phyloP scores from a whole-genome alignment of 2,797 vertebrate species.

The Gila robusta region DNA sequence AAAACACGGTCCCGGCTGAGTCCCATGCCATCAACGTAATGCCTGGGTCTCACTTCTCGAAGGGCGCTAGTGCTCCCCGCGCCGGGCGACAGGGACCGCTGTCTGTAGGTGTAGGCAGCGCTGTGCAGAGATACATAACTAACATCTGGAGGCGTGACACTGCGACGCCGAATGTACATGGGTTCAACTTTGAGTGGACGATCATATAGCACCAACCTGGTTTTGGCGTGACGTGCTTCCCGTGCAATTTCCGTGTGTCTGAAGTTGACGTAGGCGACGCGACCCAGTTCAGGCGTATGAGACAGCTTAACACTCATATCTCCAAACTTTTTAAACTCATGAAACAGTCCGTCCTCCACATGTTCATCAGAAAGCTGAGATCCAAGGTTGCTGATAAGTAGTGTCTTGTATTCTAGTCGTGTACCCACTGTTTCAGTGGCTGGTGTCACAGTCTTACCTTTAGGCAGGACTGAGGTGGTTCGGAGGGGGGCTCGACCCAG shows the following conservation, averaged over 20 bases:
- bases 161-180: conserved; percentile 89
- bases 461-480: conserved; percentile 34
- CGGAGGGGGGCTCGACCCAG: conserved; percentile 64
- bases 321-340: conserved; percentile 97
- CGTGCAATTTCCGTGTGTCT: conserved; percentile 93
- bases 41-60: conserved; percentile 85
- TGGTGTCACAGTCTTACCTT: conserved; percentile 46
- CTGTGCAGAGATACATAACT: conserved; percentile 85
- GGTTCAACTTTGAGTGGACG: conserved; percentile 94
- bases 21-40: conserved; percentile 86
- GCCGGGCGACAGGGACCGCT: conserved; percentile 89
- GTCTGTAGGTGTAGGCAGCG: conserved; percentile 86
- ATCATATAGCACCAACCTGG: conserved; percentile 90
- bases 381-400: conserved; percentile 94
- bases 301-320: conserved; percentile 96
- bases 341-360: conserved; percentile 94
- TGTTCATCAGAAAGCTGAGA: conserved; percentile 93
- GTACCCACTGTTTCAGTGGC: background rate
- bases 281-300: conserved; percentile 93
- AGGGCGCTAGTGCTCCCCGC: conserved; percentile 81
- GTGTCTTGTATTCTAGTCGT: conserved; percentile 91
- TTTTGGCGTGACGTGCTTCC: conserved; percentile 91
- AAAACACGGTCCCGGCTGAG: conserved; percentile 87
- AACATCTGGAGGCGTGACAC: conserved; percentile 88
- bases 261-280: conserved; percentile 96